phyloP scores from a whole-genome alignment of 2,797 vertebrate species.

The Protonibea diacanthus region DNA sequence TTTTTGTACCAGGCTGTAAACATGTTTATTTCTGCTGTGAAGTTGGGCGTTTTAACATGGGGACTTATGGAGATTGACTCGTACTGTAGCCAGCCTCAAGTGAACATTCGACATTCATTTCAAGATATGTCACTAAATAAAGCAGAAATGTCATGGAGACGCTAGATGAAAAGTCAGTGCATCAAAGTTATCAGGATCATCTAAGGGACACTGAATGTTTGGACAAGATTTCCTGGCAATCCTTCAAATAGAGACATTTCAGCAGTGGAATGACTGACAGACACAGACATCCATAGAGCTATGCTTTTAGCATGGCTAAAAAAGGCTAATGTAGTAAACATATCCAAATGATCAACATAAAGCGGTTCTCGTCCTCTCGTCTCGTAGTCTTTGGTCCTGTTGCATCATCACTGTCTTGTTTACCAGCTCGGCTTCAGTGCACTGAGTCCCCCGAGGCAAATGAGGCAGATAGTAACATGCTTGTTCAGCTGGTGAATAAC shows the following conservation, averaged over 20 bases:
- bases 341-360: background rate
- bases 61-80: too few species aligned
- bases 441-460: background rate
- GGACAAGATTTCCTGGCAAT: too few species aligned
- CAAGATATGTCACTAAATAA: too few species aligned
- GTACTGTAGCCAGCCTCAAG: too few species aligned
- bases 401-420: constrained; percentile 46
- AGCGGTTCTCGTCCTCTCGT: background rate
- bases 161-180: background rate
- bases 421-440: constrained; percentile 28
- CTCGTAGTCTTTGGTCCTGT: constrained; percentile 16
- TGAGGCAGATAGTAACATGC: background rate
- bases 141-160: background rate
- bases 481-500: background rate
- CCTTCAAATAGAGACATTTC: background rate
- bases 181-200: background rate
- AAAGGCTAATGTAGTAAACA: too few species aligned
- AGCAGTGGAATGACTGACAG: background rate
- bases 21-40: too few species aligned
- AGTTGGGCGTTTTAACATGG: too few species aligned
- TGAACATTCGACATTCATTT: too few species aligned
- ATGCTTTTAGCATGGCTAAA: too few species aligned
- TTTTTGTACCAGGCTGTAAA: too few species aligned
- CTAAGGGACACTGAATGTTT: background rate
- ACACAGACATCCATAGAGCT: background rate